Base-by-base conservation (phyloP, 1,140 invertebrate genomes). In the Metopolophium dirhodum region DNA sequence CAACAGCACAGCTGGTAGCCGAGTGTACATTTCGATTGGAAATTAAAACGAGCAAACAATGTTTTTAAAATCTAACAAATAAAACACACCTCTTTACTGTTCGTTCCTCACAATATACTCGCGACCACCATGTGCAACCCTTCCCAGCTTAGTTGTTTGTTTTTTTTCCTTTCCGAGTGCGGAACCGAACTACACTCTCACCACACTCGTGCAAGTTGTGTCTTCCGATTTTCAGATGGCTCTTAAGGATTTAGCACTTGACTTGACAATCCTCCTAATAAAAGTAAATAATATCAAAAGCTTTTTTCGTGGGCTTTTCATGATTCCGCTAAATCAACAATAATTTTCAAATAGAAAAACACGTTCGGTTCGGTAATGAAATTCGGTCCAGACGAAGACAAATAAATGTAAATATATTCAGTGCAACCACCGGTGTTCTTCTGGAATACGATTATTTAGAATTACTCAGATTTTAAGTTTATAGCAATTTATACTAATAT, bases 71-170 rank as follows among this genome's bases (percentile, higher is more conserved):
- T 18, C 41, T 57, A 54, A 54, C 18, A 57, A 89, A 57, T 7
- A 57, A 37, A 57, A 89, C 8, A 57, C 49, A 14, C 37, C 2
- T 51, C 2, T 51, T 51, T 51, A 51, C 47, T 7, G n/a, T 89
- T 37, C n/a, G 11, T 37, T 51, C n/a, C 9, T 89, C 49, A 57
- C 49, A 57, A 89, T 57, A 11, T 57, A 89, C 23, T 89, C 11
- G 20, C 8, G 8, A 0, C 35, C 51, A 89, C 35, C 35, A 89
- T 23, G 51, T 89, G 88, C 88, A 57, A 89, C 88, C 51, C 49
- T 89, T 89, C 88, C 4, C 88, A 89, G 88, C 35, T 89, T 89
- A 89, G 88, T 89, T 54, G 20, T 89, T 54, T 88, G 47, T 54
- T 45, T 57, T 57, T 37, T 14, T 51, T 51, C 11, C 51, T 89